These are phyloP conservation scores for Sebastes iracundus DNA, from an alignment of 2,797 vertebrate species.

Conservation along the genomic window DNA sequence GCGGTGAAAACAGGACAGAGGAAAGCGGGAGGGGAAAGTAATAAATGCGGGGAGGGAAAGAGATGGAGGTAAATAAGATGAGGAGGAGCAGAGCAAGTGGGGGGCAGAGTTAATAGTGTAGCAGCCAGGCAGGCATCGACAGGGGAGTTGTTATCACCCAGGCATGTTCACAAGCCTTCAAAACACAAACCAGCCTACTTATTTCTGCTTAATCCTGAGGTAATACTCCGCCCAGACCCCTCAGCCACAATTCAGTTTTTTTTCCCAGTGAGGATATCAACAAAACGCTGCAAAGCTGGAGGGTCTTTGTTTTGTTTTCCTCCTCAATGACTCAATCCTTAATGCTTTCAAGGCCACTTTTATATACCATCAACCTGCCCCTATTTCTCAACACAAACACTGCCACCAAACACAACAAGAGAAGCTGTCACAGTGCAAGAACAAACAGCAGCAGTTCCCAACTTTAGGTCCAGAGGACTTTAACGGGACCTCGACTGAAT, in stretches of 20 bases:
- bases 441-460: background rate
- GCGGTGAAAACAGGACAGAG: slow-evolving; percentile 26
- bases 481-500: background rate
- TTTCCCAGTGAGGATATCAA: slow-evolving; percentile 51
- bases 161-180: slow-evolving; percentile 73
- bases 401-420: slow-evolving; percentile 20
- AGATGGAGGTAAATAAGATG: slow-evolving; percentile 70
- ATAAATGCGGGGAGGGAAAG: slow-evolving; percentile 50
- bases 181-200: slow-evolving; percentile 64
- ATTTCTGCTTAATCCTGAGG: slow-evolving; percentile 71
- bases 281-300: slow-evolving; percentile 54
- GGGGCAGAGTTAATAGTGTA: slow-evolving; percentile 58
- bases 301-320: slow-evolving; percentile 42
- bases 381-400: slow-evolving; percentile 17
- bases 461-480: background rate
- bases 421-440: slow-evolving; percentile 15
- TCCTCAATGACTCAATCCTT: slow-evolving; percentile 47
- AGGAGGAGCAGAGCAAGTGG: slow-evolving; percentile 52
- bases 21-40: slow-evolving; percentile 29
- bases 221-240: slow-evolving; percentile 51
- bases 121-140: slow-evolving; percentile 46
- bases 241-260: slow-evolving; percentile 38
- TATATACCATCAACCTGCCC: slow-evolving; percentile 25
- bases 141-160: slow-evolving; percentile 73
- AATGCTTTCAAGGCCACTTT: slow-evolving; percentile 64